Evolutionary conservation across 2,888 invertebrate genomes (phyloP).

Genomic region (Uloborus plumipes): DNA sequence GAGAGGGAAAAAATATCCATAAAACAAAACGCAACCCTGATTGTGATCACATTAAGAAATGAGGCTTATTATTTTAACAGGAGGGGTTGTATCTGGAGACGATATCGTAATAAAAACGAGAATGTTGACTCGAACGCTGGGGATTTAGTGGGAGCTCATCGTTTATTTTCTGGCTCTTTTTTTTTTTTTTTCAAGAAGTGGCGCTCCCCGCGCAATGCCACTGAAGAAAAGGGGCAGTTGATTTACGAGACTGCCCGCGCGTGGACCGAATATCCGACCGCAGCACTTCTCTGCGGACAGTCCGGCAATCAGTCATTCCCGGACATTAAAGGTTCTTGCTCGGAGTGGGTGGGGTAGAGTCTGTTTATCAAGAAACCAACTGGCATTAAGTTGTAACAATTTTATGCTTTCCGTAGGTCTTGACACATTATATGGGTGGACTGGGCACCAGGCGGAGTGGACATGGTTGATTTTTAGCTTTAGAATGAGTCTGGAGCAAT

Average conservation of each 20-base stretch:
- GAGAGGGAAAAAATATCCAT: neutral
- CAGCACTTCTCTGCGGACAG: conserved; percentile 57
- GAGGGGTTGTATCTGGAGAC: conserved; percentile 9
- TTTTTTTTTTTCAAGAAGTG: conserved; percentile 2
- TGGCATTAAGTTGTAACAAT: no score
- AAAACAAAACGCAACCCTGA: conserved; percentile 25
- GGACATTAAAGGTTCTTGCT: conserved; percentile 12
- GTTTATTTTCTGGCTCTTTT: conserved; percentile 1
- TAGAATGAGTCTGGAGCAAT: no score
- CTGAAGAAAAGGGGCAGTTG: conserved; percentile 25
- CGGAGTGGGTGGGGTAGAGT: conserved; percentile 4
- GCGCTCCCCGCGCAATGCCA: neutral
- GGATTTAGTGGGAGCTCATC: conserved; percentile 45
- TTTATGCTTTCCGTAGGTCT: no score
- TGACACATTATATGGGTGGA: no score
- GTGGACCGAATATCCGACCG: conserved; percentile 40
- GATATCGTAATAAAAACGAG: conserved; percentile 6
- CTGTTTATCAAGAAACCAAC: no score
- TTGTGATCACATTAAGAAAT: conserved; percentile 62
- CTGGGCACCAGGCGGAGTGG: no score
- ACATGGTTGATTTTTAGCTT: no score
- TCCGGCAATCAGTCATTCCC: conserved; percentile 35
- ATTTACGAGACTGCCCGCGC: conserved; percentile 38
- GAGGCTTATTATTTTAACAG: conserved; percentile 48
- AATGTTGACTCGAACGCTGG: conserved; percentile 33